Evolutionary conservation across 2,888 invertebrate species (phyloP).

Genomic region (Lamellibrachia satsuma): DNA sequence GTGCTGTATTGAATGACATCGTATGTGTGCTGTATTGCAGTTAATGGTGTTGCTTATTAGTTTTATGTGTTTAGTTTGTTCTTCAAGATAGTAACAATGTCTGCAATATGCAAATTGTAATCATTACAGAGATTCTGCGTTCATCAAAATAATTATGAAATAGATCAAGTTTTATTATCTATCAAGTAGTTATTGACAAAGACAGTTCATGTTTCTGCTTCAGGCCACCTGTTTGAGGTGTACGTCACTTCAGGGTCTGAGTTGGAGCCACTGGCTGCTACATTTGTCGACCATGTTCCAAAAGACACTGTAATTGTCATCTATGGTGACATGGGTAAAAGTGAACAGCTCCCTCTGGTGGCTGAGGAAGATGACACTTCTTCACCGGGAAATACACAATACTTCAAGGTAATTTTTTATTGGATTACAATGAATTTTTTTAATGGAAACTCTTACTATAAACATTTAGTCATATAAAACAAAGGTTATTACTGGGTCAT

Average conservation of each 20-base stretch:
- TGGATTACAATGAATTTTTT: neutral
- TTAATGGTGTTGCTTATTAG: too few relatives aligned
- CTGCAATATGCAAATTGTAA: neutral
- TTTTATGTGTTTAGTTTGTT: too few relatives aligned
- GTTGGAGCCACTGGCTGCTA: conserved; percentile 18
- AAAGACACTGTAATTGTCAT: conserved; percentile 45
- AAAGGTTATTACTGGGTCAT: neutral
- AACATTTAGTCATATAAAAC: neutral
- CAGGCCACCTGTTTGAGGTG: neutral
- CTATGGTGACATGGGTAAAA: conserved; percentile 54
- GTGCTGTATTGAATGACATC: too few relatives aligned
- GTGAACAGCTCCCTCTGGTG: conserved; percentile 41
- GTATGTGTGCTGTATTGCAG: too few relatives aligned
- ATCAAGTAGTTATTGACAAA: conserved; percentile 48
- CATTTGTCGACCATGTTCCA: neutral
- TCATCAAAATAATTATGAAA: neutral
- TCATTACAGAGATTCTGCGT: neutral
- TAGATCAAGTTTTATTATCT: neutral
- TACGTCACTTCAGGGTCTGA: conserved; percentile 4
- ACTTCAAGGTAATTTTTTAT: conserved; percentile 50
- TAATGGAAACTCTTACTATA: neutral
- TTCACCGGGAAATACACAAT: conserved; percentile 56
- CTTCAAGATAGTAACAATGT: neutral
- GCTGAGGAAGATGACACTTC: conserved; percentile 40
- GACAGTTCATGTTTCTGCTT: neutral